These are phyloP conservation scores for Odontamblyopus lacepedii DNA, from an alignment of 2,797 vertebrate species.

Conservation along the genomic window DNA sequence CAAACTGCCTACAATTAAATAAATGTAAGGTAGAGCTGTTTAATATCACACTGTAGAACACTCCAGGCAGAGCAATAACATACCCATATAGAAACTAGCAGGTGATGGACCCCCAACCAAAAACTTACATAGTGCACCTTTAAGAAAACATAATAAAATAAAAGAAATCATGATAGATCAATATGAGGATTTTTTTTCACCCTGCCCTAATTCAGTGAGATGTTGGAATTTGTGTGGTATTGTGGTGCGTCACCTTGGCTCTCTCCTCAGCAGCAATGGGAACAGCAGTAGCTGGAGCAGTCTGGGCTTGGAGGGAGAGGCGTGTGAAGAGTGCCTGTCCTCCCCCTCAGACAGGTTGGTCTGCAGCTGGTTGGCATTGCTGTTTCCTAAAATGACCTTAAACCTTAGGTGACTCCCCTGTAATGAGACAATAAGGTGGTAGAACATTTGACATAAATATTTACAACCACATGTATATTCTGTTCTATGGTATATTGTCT, in stretches of 20 bases:
- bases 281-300: constrained; percentile 99
- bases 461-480: constrained; percentile 7
- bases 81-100: too few relatives aligned
- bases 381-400: constrained; percentile 59
- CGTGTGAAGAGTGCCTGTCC: constrained; percentile 96
- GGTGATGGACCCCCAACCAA: too few relatives aligned
- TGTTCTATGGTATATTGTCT: constrained; percentile 37
- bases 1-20: too few relatives aligned
- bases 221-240: constrained; percentile 6
- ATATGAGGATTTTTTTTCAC: too few relatives aligned
- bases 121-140: too few relatives aligned
- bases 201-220: constrained; percentile 23
- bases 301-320: constrained; percentile 98
- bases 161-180: too few relatives aligned
- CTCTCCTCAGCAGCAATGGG: constrained; percentile 93
- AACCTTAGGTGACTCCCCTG: constrained; percentile 29
- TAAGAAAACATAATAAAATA: too few relatives aligned
- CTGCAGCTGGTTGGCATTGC: constrained; percentile 65
- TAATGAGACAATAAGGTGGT: constrained; percentile 40
- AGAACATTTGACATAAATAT: constrained; percentile 4
- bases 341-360: constrained; percentile 99
- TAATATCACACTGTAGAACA: too few relatives aligned
- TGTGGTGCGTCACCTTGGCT: constrained; percentile 47
- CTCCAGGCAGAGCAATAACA: too few relatives aligned
- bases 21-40: too few relatives aligned